Evolutionary conservation across 1,140 invertebrate genomes (phyloP), one percentile per base, ranked within the genome.

Genomic region (Oncopeltus fasciatus): DNA sequence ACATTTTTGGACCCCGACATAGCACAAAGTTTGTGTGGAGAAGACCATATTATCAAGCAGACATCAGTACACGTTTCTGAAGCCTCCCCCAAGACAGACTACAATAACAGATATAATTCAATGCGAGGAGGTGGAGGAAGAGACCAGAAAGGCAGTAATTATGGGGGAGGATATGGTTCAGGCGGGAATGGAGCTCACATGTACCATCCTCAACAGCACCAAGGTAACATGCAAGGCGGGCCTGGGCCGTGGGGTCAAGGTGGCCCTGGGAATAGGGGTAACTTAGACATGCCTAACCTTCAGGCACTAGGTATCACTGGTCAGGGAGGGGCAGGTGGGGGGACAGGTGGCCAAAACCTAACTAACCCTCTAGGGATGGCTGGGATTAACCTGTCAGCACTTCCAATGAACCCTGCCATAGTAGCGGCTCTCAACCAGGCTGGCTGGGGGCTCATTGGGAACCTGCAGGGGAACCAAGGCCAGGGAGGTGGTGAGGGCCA

Each of bases 41-140:
- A 98, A 76, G 93, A 97, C 78, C 94, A 97, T 74, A 95, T 97
- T 67, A 92, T 98, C 51, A 95, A 95, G 76, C 80, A 84, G 63
- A 89, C 93, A 2, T 94, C 92, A 66, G 90, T 98, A 3, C 92
- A 95, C 79, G 91, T 97, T 44, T 95, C 90, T 47, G 94, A 92
- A 76, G 94, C 94, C 60, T 91, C 92, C 46, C 93, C 93, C 12
- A 95, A 95, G 74, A 84, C 81, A 14, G 86, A 88, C 61, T 72
- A 71, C 38, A 68, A 69, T 58, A 66, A 70, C 44, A 60, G 74
- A 43, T 64, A 66, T 21, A n/a, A n/a, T n/a, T n/a, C n/a, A n/a
- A 51, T 66, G 72, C 68, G 74, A 33, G n/a, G n/a, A n/a, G n/a
- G n/a, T n/a, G n/a, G n/a, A n/a, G 74, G 72, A 62, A 70, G 70